A percentile compares a stretch with the other conserved stretches of the same genome.
These are phyloP conservation scores for Acanthornis magna DNA, from an alignment of 2,797 vertebrate genomes.

Conservation along the genomic window DNA sequence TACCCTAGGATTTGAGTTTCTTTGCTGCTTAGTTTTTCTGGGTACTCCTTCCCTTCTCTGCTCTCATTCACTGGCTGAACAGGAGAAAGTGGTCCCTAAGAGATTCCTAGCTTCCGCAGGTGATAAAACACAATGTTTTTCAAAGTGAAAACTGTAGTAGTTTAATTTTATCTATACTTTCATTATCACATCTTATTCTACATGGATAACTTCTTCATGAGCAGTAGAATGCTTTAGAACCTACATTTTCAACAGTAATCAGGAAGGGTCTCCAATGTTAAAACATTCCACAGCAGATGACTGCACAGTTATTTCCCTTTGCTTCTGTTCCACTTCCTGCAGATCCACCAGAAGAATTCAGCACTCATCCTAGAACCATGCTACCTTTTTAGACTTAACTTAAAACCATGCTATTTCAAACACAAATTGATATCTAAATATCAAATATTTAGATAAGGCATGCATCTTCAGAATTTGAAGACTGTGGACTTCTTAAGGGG, in stretches of 20 bases:
- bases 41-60: not conserved
- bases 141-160: not conserved
- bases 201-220: not conserved
- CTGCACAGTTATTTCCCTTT: not conserved
- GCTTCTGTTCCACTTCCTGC: not conserved
- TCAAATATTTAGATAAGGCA: not conserved
- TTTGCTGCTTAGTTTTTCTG: not conserved
- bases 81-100: not conserved
- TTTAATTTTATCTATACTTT: not conserved
- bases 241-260: not conserved
- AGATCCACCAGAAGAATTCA: not conserved
- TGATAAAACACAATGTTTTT: not conserved
- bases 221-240: not conserved
- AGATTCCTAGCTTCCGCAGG: not conserved
- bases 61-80: not conserved
- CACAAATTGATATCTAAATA: not conserved
- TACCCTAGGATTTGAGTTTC: not conserved
- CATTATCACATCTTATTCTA: not conserved
- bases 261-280: not conserved
- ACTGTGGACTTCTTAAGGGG: not conserved
- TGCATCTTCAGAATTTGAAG: not conserved
- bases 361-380: not conserved
- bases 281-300: not conserved
- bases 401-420: not conserved
- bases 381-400: not conserved